Evolutionary conservation across 1,140 invertebrate genomes (phyloP).

Genomic region (Palaemon carinicauda): DNA sequence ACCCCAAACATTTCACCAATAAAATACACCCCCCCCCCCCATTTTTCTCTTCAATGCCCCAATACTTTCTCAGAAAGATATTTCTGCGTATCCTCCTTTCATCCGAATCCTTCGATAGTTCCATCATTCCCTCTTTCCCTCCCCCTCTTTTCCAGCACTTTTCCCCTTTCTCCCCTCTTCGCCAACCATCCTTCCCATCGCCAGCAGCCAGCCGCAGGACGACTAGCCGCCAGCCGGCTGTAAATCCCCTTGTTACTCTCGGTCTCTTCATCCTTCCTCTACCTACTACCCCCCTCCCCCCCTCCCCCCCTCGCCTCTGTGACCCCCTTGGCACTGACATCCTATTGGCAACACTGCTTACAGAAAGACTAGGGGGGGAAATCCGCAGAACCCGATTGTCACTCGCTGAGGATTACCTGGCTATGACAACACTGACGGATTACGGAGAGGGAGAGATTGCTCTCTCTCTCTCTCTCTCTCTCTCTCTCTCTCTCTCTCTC

Average conservation of each 20-base stretch:
- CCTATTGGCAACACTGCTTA: conserved; percentile 3
- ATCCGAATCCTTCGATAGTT: too few species aligned
- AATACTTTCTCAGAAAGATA: not conserved
- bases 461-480: too few species aligned
- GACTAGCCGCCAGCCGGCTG: not conserved
- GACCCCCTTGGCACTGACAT: not conserved
- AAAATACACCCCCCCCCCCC: too few species aligned
- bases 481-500: too few species aligned
- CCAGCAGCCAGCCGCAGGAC: not conserved
- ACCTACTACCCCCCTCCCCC: not conserved
- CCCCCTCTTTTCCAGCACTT: not conserved
- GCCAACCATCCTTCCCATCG: not conserved
- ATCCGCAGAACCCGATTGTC: conserved; percentile 38
- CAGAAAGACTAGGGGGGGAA: conserved; percentile 1
- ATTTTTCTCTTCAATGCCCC: not conserved
- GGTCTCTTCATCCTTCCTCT: not conserved
- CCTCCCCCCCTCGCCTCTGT: not conserved
- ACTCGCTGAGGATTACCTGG: conserved; percentile 22
- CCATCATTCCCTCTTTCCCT: not conserved
- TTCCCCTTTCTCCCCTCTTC: not conserved
- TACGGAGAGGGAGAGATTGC: not conserved
- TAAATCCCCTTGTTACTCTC: not conserved
- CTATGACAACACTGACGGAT: conserved; percentile 43
- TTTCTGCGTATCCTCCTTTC: too few species aligned
- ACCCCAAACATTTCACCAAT: not conserved